Evolutionary conservation across 2,797 vertebrate genomes (phyloP).

Genomic region (Sebastes hubbsi): DNA sequence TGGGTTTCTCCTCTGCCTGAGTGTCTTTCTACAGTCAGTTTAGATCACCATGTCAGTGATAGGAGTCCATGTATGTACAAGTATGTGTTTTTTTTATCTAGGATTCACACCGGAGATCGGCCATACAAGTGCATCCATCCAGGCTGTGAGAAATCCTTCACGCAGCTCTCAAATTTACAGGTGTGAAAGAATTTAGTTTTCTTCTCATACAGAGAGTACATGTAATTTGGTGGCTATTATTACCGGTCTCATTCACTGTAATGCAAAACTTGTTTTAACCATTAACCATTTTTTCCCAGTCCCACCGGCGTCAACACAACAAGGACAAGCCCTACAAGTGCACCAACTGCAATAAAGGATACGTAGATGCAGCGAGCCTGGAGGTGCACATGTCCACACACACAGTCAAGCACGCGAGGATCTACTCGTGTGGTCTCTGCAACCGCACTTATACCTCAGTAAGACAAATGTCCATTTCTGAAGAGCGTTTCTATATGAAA

Average conservation of each 20-base stretch:
- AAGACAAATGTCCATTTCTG: conserved; percentile 74
- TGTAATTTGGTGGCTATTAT: neutral
- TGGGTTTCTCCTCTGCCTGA: conserved; percentile 45
- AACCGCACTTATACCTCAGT: conserved; percentile 98
- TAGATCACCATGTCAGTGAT: conserved; percentile 27
- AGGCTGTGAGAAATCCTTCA: conserved; percentile 98
- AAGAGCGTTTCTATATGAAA: conserved; percentile 69
- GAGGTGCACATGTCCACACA: conserved; percentile 97
- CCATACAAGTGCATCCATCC: conserved; percentile 96
- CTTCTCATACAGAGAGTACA: neutral
- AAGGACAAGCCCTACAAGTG: conserved; percentile 99
- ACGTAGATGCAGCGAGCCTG: conserved; percentile 91
- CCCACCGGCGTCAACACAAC: conserved; percentile 98
- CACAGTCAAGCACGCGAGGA: conserved; percentile 98
- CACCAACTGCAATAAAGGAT: conserved; percentile 97
- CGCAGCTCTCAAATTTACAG: conserved; percentile 98
- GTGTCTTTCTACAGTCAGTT: conserved; percentile 1
- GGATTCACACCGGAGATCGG: conserved; percentile 98
- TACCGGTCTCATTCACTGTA: neutral
- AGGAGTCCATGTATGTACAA: conserved; percentile 8
- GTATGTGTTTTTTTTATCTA: conserved; percentile 64
- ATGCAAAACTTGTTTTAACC: neutral
- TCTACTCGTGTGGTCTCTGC: conserved; percentile 98
- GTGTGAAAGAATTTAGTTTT: conserved; percentile 72
- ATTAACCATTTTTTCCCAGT: conserved; percentile 76